Percentiles rank a stretch among this genome's conserved stretches.
phyloP scores from a whole-genome alignment of 2,797 vertebrate species.

The Cuniculus paca region DNA sequence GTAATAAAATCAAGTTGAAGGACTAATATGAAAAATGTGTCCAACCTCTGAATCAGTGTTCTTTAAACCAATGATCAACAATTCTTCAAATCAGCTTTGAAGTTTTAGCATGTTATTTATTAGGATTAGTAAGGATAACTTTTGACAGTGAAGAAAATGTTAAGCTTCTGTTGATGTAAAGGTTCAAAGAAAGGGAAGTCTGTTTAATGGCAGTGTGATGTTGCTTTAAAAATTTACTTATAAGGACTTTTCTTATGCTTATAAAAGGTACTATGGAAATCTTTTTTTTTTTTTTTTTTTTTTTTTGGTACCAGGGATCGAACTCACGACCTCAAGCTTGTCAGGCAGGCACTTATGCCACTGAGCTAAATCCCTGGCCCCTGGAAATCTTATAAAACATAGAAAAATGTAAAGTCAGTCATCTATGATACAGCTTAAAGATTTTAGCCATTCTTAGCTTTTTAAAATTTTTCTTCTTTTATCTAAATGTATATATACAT shows the following conservation, averaged over 20 bases:
- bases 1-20: not conserved
- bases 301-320: too few relatives aligned
- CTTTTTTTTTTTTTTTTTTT: too few relatives aligned
- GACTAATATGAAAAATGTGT: not conserved
- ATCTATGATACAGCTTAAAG: not conserved
- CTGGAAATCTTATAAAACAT: not conserved
- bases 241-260: not conserved
- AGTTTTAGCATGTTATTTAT: not conserved
- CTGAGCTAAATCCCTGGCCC: too few relatives aligned
- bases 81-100: not conserved
- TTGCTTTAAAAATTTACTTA: not conserved
- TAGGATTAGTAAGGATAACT: not conserved
- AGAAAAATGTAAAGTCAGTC: not conserved
- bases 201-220: not conserved
- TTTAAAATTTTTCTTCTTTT: not conserved
- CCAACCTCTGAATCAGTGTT: not conserved
- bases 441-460: not conserved
- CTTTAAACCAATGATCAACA: not conserved
- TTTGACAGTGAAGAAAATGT: not conserved
- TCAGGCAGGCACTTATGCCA: too few relatives aligned
- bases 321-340: too few relatives aligned
- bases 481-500: not conserved
- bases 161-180: not conserved
- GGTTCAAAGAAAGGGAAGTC: not conserved
- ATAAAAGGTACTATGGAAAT: slow-evolving; percentile 7